A percentile compares a stretch with the other conserved stretches of the same genome.
Conservation (phyloP, 2,888 invertebrate genomes). For the Rhyacophila evoluta region DNA sequence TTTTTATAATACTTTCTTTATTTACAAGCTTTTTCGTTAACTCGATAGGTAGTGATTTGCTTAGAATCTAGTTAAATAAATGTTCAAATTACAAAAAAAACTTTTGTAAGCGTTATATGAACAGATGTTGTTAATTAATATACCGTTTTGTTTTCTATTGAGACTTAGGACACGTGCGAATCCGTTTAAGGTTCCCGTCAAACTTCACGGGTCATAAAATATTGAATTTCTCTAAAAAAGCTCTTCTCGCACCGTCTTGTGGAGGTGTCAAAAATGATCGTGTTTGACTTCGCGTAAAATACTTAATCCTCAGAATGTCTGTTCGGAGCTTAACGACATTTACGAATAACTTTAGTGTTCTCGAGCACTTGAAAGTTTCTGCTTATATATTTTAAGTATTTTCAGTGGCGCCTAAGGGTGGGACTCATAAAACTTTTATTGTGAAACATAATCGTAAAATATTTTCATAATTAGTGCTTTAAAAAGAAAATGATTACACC, state of each 20-base stretch:
- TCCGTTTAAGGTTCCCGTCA: neutral
- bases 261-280: constrained; percentile 12
- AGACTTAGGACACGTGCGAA: neutral
- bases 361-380: neutral
- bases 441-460: neutral
- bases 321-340: constrained; percentile 12
- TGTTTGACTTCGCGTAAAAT: constrained; percentile 9
- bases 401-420: neutral
- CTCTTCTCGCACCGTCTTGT: neutral
- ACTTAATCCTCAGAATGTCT: constrained; percentile 17
- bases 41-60: no score
- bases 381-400: neutral
- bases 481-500: neutral
- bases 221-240: constrained; percentile 14
- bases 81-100: no score
- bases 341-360: constrained; percentile 22
- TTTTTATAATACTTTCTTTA: no score
- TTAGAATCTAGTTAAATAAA: no score
- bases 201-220: constrained; percentile 11
- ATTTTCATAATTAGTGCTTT: neutral
- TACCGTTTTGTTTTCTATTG: no score
- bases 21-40: no score
- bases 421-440: neutral
- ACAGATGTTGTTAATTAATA: no score
- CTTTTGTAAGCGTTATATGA: no score